Conservation (phyloP, 2,888 invertebrate species). For the Volucella inflata region DNA sequence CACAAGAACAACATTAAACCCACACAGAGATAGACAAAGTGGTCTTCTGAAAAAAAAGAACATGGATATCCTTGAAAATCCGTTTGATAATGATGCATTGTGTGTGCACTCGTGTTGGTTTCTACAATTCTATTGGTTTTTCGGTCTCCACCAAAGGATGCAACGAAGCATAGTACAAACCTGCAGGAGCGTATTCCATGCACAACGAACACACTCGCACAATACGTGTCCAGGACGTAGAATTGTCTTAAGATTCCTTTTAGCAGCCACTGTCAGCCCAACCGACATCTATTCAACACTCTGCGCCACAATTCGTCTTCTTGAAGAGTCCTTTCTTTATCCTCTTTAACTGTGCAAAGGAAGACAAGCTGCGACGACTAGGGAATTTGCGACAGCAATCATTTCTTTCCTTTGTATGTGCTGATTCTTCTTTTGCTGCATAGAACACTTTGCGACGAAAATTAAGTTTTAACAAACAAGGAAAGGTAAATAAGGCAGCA, state of each 20-base stretch:
- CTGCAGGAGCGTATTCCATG: slow-evolving; percentile 39
- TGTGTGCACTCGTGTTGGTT: slow-evolving; percentile 62
- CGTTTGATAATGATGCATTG: slow-evolving; percentile 75
- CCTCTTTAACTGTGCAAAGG: not conserved
- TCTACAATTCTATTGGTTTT: slow-evolving; percentile 54
- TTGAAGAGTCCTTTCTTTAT: slow-evolving; percentile 32
- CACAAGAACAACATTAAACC: slow-evolving; percentile 20
- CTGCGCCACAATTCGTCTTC: slow-evolving; percentile 57
- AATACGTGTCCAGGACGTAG: slow-evolving; percentile 72
- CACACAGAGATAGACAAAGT: not conserved
- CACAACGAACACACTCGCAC: not conserved
- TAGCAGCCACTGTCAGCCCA: not conserved
- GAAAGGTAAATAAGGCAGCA: slow-evolving; percentile 44
- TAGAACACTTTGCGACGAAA: slow-evolving; percentile 63
- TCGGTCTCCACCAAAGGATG: slow-evolving; percentile 11
- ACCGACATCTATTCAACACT: slow-evolving; percentile 50
- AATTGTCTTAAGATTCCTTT: slow-evolving; percentile 68
- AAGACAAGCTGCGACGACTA: not conserved
- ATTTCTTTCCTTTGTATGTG: slow-evolving; percentile 55
- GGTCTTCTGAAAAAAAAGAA: slow-evolving; percentile 2
- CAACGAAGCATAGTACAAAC: not conserved
- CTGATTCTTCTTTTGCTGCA: slow-evolving; percentile 24
- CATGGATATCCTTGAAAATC: slow-evolving; percentile 69
- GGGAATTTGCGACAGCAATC: slow-evolving; percentile 66
- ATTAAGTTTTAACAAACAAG: slow-evolving; percentile 55